phyloP scores from a whole-genome alignment of 2,113 vertebrate species.

The Falcunculus frontatus region DNA sequence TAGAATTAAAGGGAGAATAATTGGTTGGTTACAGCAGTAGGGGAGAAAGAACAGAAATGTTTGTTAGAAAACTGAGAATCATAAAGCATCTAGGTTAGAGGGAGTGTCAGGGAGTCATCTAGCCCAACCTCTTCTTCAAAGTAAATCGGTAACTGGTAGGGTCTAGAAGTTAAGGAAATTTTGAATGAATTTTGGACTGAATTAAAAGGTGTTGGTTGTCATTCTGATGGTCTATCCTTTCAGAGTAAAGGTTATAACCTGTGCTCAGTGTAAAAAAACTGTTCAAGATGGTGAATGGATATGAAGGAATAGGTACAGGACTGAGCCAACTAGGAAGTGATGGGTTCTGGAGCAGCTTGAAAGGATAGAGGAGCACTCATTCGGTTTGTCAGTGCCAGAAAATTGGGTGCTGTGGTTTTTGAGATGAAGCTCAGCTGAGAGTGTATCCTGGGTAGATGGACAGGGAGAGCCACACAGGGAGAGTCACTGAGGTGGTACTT shows the following conservation, averaged over 20 bases:
- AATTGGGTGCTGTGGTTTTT: accelerated
- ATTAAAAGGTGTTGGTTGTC: background rate
- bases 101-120: background rate
- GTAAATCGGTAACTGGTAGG: background rate
- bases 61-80: background rate
- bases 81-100: background rate
- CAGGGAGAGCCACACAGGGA: background rate
- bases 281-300: background rate
- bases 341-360: background rate
- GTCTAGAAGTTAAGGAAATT: background rate
- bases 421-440: background rate
- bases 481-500: background rate
- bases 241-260: background rate
- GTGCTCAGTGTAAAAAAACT: background rate
- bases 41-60: background rate
- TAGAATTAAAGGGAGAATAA: background rate
- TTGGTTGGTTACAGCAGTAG: background rate
- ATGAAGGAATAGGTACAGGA: background rate
- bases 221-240: background rate
- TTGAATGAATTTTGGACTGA: background rate
- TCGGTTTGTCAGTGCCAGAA: background rate
- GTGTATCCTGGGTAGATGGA: background rate
- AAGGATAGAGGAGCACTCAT: background rate
- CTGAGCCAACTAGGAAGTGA: background rate
- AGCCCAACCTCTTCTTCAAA: background rate